A percentile compares a stretch with the other conserved stretches of the same genome.
Evolutionary conservation across 2,113 vertebrate species (phyloP).

Genomic region (Myiagra hebetior): DNA sequence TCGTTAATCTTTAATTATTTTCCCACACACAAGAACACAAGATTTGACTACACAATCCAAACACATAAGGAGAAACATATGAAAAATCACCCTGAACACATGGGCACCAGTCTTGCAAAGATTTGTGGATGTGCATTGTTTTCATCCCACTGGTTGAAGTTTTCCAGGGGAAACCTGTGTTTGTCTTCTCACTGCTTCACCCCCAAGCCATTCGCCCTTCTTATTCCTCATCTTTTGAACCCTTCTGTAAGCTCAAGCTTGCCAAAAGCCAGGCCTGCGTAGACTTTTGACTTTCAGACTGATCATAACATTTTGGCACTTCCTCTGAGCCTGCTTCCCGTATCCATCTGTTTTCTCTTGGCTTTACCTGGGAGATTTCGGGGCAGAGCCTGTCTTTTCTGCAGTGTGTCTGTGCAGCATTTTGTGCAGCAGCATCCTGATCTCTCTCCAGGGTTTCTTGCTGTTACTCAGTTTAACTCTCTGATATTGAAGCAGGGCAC

Average conservation of each 20-base stretch:
- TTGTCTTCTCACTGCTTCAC: not conserved
- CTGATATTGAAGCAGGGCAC: not conserved
- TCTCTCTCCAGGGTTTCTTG: not conserved
- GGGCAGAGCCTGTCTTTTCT: not conserved
- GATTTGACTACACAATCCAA: not conserved
- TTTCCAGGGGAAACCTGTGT: not conserved
- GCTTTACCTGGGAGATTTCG: not conserved
- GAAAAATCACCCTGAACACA: not conserved
- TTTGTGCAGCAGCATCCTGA: not conserved
- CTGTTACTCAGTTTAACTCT: not conserved
- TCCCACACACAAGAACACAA: not conserved
- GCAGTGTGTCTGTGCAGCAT: not conserved
- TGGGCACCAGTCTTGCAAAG: not conserved
- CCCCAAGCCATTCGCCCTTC: not conserved
- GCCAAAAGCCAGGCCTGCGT: not conserved
- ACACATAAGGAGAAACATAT: not conserved
- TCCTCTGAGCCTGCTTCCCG: not conserved
- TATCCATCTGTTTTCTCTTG: not conserved
- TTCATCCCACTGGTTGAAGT: not conserved
- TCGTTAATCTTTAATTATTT: slow-evolving; percentile 32
- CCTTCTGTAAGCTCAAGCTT: not conserved
- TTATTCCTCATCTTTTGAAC: not conserved
- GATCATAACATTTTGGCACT: not conserved
- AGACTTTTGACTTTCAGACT: not conserved
- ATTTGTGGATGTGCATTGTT: not conserved